Conservation (phyloP, 1,140 invertebrate genomes). For the Melitaea cinxia region DNA sequence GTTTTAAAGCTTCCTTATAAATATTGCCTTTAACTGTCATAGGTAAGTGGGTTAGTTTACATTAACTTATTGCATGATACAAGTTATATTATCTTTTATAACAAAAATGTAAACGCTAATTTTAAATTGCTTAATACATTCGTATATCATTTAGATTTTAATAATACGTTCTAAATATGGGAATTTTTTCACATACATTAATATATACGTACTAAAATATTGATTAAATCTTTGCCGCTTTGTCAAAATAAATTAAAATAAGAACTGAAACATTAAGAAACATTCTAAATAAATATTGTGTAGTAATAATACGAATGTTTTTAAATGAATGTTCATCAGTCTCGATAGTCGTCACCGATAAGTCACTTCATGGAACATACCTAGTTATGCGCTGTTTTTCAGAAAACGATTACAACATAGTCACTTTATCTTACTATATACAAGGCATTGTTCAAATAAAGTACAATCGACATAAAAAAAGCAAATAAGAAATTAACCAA, state of each 20-base stretch:
- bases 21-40: conserved; percentile 15
- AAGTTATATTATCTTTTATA: not conserved
- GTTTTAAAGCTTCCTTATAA: conserved; percentile 4
- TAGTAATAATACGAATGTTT: not conserved
- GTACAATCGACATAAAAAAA: not conserved
- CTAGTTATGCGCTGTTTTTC: conserved; percentile 20
- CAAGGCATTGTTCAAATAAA: conserved; percentile 22
- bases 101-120: not conserved
- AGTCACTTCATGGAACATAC: conserved; percentile 30
- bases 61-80: conserved; percentile 18
- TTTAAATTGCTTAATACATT: not conserved
- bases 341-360: conserved; percentile 26
- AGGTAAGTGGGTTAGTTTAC: conserved; percentile 25
- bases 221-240: too few species aligned
- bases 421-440: conserved; percentile 21
- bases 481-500: not conserved
- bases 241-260: too few species aligned
- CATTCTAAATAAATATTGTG: not conserved
- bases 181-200: too few species aligned
- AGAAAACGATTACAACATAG: conserved; percentile 37
- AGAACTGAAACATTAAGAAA: too few species aligned
- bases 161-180: too few species aligned
- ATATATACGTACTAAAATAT: too few species aligned
- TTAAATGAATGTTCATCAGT: conserved; percentile 1
- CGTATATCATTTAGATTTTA: not conserved